Percentiles rank a stretch among this genome's conserved stretches.
Evolutionary conservation across 2,113 vertebrate genomes (phyloP).

Genomic region (Centropus unirufus): DNA sequence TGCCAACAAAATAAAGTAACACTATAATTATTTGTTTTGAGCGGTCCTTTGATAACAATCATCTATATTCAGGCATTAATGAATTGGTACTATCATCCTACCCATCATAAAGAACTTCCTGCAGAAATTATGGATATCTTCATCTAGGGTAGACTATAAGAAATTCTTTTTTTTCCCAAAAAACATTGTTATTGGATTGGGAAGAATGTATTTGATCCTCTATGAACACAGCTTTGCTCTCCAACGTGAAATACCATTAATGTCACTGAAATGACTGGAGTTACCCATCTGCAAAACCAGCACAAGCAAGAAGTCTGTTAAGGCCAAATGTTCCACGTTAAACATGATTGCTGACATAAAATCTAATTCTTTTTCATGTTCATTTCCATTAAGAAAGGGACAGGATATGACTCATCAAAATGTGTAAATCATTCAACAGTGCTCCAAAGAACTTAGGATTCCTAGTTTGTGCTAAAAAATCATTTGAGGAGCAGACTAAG

Average conservation of each 20-base stretch:
- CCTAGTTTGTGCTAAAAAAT: background rate
- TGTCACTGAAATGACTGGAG: background rate
- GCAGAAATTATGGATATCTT: background rate
- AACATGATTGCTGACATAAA: slow-evolving; percentile 33
- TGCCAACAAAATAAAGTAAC: background rate
- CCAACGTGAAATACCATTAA: background rate
- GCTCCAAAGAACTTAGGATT: background rate
- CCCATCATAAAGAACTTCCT: background rate
- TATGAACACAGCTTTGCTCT: background rate
- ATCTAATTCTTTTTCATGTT: background rate
- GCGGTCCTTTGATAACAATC: background rate
- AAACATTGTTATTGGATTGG: background rate
- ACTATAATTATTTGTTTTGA: background rate
- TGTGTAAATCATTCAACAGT: background rate
- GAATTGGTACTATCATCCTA: background rate
- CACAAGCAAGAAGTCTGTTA: background rate
- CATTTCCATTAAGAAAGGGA: background rate
- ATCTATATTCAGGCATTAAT: background rate
- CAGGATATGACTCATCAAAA: slow-evolving; percentile 38
- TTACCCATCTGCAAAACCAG: background rate
- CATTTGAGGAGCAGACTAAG: background rate
- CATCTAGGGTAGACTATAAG: background rate
- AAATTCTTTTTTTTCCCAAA: background rate
- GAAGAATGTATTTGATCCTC: background rate
- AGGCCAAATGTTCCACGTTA: slow-evolving; percentile 27